Base-by-base conservation (phyloP, 2,797 vertebrate species). In the Glyptemys insculpta region DNA sequence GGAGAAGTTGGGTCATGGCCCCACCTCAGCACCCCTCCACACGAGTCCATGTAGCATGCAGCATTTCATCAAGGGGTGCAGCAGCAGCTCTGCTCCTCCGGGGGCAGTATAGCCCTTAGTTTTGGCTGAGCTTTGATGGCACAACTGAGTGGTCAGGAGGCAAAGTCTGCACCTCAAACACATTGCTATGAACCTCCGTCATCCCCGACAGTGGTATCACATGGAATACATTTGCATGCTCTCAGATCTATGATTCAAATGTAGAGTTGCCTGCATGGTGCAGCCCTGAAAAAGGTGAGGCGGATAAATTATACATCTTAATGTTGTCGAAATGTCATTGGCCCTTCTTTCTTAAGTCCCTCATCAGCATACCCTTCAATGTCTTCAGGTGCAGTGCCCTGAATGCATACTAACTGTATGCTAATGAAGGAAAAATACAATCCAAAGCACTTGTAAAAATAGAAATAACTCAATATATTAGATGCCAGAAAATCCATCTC, bases 1-100 rank as follows among this genome's bases (percentile, higher is more conserved):
- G 12, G 41, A 78, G 2, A 52, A 78, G 84, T 2, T 0, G 0
- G 78, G 23, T 0, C 0, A 0, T 1, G 44, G 1, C 34, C 72
- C 21, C 3, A 5, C 8, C 19, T 68, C 18, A 21, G 65, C 18
- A 68, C 9, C 65, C n/a, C n/a, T n/a, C 23, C 11, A 23, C 62
- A 37, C 0, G 0, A 34, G 21, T 56, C 37, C 50, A 31, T 16
- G 34, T 12, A 34, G 19, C 14, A 0, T 3, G 16, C 21, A 3
- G 1, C 59, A 44, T 15, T 53, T 81, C 74, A 65, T 18, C 62
- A 25, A 76, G 80, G 19, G 0, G 50, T 7, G 88, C 59, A 3
- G 0, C 0, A 1, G 2, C 1, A 6, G 8, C 59, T 8, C 56
- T 7, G 14, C 53, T 41, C 31, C 53, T 29, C 53, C 53, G 25